These are phyloP conservation scores for Charanyca ferruginea DNA, from an alignment of 2,888 invertebrate species.

Conservation along the genomic window DNA sequence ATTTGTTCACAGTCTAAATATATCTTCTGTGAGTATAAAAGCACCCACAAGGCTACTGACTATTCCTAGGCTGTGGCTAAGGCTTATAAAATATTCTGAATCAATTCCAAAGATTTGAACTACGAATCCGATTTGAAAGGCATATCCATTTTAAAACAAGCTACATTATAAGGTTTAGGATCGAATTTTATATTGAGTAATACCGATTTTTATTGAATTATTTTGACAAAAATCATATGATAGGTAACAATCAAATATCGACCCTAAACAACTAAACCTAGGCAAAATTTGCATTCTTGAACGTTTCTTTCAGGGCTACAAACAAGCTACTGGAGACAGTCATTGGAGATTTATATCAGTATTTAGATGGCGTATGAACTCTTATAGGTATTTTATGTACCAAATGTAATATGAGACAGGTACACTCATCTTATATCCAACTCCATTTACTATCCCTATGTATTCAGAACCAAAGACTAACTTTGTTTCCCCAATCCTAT, in stretches of 20 bases:
- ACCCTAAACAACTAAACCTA: constrained; percentile 47
- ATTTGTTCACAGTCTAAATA: constrained; percentile 25
- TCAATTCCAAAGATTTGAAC: constrained; percentile 55
- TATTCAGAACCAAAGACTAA: no score
- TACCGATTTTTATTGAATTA: background rate
- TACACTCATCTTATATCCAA: no score
- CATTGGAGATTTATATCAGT: background rate
- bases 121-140: constrained; percentile 34
- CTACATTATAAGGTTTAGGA: constrained; percentile 44
- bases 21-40: constrained; percentile 18
- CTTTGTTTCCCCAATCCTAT: background rate
- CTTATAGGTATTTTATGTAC: no score
- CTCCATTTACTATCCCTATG: no score
- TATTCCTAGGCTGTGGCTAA: constrained; percentile 11
- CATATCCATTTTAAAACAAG: constrained; percentile 39
- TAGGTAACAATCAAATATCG: constrained; percentile 14
- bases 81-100: constrained; percentile 37
- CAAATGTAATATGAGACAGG: no score
- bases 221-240: background rate
- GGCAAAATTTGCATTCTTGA: constrained; percentile 21
- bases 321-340: constrained; percentile 20
- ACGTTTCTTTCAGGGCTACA: constrained; percentile 12
- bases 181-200: constrained; percentile 21
- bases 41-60: constrained; percentile 31
- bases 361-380: background rate